Evolutionary conservation across 2,797 vertebrate species (phyloP).

Genomic region (Rhabdomys pumilio): DNA sequence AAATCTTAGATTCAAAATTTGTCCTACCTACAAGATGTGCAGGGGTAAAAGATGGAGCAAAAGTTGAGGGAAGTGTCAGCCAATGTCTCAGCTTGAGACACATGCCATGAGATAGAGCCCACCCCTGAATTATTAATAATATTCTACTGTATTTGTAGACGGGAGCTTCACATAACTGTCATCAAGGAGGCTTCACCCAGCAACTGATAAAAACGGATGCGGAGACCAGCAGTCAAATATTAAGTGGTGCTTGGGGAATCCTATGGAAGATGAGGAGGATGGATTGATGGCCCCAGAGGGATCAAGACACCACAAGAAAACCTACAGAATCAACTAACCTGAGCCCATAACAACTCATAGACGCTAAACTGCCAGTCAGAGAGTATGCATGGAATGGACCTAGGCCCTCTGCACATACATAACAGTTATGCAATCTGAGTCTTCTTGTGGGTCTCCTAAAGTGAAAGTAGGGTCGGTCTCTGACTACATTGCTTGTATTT

Average conservation of each 20-base stretch:
- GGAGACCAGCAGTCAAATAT: not conserved
- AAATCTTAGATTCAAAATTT: not conserved
- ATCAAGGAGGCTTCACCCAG: not conserved
- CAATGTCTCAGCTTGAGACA: not conserved
- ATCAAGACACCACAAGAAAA: not conserved
- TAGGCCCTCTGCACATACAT: not conserved
- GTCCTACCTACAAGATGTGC: not conserved
- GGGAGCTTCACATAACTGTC: not conserved
- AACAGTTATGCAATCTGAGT: not conserved
- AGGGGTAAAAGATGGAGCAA: not conserved
- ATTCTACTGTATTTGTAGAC: not conserved
- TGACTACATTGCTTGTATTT: not conserved
- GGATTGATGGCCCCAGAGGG: not conserved
- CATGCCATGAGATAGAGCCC: not conserved
- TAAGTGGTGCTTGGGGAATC: not conserved
- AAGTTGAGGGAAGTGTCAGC: not conserved
- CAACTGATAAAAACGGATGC: not conserved
- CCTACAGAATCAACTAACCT: not conserved
- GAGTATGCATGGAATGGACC: not conserved
- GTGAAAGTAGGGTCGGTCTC: not conserved
- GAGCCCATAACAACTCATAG: not conserved
- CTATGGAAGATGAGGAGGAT: not conserved
- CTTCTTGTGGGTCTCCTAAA: not conserved
- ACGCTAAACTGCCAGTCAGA: not conserved
- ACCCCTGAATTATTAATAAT: not conserved